Conservation (phyloP, 2,797 vertebrate species). For the Melanotaenia pygmaea region DNA sequence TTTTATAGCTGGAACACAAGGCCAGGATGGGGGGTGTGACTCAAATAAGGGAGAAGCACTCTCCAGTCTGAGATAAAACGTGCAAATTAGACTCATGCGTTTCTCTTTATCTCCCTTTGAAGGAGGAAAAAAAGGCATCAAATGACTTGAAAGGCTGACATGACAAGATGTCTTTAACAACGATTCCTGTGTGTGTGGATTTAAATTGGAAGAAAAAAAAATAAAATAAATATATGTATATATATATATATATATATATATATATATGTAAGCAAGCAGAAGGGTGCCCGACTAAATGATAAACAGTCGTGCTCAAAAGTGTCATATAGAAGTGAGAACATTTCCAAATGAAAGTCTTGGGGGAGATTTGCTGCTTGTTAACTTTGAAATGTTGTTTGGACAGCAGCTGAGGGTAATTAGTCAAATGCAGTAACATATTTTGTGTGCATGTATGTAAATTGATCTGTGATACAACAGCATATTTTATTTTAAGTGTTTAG, state of each 20-base stretch:
- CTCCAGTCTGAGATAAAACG: background rate
- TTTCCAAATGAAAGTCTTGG: slow-evolving; percentile 38
- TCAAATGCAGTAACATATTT: slow-evolving; percentile 26
- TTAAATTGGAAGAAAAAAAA: no score
- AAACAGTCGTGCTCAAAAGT: slow-evolving; percentile 23
- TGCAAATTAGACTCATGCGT: background rate
- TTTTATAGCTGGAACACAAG: background rate
- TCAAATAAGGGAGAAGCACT: background rate
- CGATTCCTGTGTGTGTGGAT: no score
- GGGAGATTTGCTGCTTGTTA: slow-evolving; percentile 64
- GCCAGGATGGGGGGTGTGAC: background rate
- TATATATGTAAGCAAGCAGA: no score
- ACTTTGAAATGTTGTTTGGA: slow-evolving; percentile 49
- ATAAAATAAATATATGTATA: no score
- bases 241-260: no score
- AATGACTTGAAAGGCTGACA: background rate
- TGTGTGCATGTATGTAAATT: slow-evolving; percentile 33
- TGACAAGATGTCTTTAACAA: background rate
- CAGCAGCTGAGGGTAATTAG: slow-evolving; percentile 44
- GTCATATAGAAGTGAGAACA: slow-evolving; percentile 19
- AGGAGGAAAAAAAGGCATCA: background rate
- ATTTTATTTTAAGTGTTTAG: slow-evolving; percentile 11
- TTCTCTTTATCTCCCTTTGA: background rate
- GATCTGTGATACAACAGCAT: slow-evolving; percentile 4
- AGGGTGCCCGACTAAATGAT: background rate